Evolutionary conservation across 1,140 invertebrate species (phyloP), one percentile per base, ranked within the genome.

Genomic region (Pseudachorutes palmiensis): DNA sequence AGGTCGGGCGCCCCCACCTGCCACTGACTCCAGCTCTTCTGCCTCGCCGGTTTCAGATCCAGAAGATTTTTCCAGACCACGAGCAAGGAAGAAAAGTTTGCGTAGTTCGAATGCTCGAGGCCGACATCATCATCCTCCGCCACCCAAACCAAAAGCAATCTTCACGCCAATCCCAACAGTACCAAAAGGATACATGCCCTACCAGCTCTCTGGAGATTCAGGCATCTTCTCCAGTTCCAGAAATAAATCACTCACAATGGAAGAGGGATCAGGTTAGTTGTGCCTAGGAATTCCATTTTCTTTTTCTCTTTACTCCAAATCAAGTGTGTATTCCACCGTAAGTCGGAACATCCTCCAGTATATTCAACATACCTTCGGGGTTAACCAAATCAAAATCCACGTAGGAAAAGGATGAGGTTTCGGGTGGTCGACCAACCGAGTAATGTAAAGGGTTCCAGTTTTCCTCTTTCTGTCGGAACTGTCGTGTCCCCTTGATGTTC

Each of bases 121-220:
- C 0, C 55, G 69, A 45, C 74, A 69, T 65, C 65, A 28, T 41
- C 57, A 67, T 55, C 63, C 63, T 28, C 30, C 68, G 51, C 63
- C 63, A 26, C 45, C 61, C 24, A 66, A 72, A 58, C 70, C 70
- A 19, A 74, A 74, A 62, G 68, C 70, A 65, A 72, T 75, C 69
- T 69, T 74, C 72, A 64, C 73, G 61, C 66, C 72, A 69, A 65
- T 76, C 71, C 74, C 72, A 65, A 75, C 72, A 67, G 57, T 70
- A 2, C 70, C 32, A 66, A 67, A 65, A 57, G 67, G 75, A 72
- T 68, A 73, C 66, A 64, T 74, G 26, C 70, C 72, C 28, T 71
- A 71, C 60, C 70, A 71, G 68, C 48, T 74, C 33, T 62, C 70
- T 3, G 68, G 62, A 45, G 68, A 74, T 45, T 74, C 72, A 1